Evolutionary conservation across 2,797 vertebrate species (phyloP).

Genomic region (Florisuga fusca): DNA sequence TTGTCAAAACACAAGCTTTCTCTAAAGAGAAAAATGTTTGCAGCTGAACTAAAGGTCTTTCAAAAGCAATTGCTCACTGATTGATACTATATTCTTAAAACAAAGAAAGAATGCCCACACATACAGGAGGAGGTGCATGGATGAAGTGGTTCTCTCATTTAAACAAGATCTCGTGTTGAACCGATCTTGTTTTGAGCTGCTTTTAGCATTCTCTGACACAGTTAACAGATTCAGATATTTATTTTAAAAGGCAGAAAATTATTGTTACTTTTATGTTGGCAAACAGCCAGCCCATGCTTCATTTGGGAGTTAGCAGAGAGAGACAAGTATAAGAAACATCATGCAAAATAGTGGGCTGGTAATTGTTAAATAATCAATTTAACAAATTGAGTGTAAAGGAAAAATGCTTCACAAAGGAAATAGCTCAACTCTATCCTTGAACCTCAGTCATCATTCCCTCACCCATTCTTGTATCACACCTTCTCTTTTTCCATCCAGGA

Average conservation of each 20-base stretch:
- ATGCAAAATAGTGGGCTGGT: slow-evolving; percentile 26
- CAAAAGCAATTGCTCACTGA: slow-evolving; percentile 4
- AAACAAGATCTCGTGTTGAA: not conserved
- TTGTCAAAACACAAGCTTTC: slow-evolving; percentile 1
- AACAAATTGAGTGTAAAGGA: slow-evolving; percentile 34
- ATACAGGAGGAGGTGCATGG: not conserved
- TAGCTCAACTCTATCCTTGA: not conserved
- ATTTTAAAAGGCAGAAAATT: slow-evolving; percentile 56
- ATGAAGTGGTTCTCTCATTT: not conserved
- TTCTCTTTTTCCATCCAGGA: not conserved
- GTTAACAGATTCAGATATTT: slow-evolving; percentile 59
- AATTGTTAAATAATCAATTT: slow-evolving; percentile 60
- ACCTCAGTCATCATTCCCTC: not conserved
- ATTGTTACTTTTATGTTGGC: slow-evolving; percentile 54
- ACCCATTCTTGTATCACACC: not conserved
- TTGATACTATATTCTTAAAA: slow-evolving; percentile 36
- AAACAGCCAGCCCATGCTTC: slow-evolving; percentile 31
- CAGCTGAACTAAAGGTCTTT: not conserved
- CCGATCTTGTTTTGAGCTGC: not conserved
- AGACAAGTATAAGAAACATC: slow-evolving; percentile 41
- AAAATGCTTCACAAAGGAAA: slow-evolving; percentile 47
- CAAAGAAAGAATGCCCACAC: not conserved
- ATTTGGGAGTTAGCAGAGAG: slow-evolving; percentile 38
- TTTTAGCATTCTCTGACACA: slow-evolving; percentile 36
- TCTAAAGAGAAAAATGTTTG: slow-evolving; percentile 24